phyloP scores from a whole-genome alignment of 2,113 vertebrate species.

The Saccopteryx leptura region DNA sequence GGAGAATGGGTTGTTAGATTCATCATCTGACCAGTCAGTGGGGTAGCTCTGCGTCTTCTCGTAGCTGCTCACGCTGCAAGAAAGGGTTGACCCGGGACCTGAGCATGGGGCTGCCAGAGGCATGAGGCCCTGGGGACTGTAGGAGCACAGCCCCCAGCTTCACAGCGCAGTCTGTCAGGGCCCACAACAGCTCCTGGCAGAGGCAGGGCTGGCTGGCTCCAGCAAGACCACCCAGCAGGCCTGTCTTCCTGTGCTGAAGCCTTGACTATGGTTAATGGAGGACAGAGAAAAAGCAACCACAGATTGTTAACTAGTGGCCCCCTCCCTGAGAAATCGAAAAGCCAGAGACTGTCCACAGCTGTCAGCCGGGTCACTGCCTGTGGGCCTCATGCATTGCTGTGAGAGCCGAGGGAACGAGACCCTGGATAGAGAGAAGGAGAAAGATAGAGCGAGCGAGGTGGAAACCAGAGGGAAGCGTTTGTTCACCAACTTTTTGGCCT shows the following conservation, averaged over 20 bases:
- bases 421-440: conserved; percentile 84
- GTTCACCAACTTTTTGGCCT: conserved; percentile 99
- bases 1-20: conserved; percentile 95
- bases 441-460: conserved; percentile 56
- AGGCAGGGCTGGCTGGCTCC: conserved; percentile 72
- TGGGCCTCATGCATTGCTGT: conserved; percentile 81
- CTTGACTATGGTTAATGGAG: conserved; percentile 46
- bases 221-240: conserved; percentile 53
- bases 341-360: neutral
- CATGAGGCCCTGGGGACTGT: neutral
- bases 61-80: conserved; percentile 91
- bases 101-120: neutral
- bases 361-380: neutral
- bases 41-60: conserved; percentile 93
- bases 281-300: conserved; percentile 70
- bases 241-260: neutral
- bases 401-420: conserved; percentile 54
- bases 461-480: conserved; percentile 82
- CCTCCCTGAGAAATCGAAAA: conserved; percentile 70
- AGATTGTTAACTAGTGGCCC: conserved; percentile 75
- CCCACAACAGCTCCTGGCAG: neutral
- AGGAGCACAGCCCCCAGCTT: neutral
- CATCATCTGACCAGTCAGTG: conserved; percentile 96
- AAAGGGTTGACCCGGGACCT: neutral
- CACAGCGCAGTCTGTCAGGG: neutral